phyloP scores from a whole-genome alignment of 2,113 vertebrate species.

The Melanerpes formicivorus region DNA sequence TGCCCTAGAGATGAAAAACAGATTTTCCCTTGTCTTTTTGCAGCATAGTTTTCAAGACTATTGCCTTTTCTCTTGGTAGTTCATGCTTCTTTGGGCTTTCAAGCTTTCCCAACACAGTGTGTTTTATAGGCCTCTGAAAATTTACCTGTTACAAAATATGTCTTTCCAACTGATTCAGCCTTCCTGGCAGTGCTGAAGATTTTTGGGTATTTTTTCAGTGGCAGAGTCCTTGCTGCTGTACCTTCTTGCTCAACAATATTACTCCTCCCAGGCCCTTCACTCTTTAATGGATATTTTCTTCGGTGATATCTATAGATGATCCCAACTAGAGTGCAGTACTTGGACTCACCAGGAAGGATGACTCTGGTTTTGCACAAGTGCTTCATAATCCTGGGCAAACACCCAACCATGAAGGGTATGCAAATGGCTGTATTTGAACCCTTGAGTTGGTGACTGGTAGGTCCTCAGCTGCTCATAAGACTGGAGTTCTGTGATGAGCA shows the following conservation, averaged over 20 bases:
- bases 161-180: neutral
- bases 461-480: neutral
- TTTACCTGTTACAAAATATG: fast-evolving
- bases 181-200: neutral
- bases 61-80: neutral
- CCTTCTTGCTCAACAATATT: neutral
- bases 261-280: neutral
- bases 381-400: neutral
- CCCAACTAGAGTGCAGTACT: fast-evolving
- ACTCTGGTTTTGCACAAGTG: neutral
- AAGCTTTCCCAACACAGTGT: neutral
- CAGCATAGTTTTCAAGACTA: neutral
- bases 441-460: neutral
- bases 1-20: neutral
- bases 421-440: neutral
- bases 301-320: neutral
- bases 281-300: neutral
- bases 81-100: neutral
- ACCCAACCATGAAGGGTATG: neutral
- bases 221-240: neutral
- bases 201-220: neutral
- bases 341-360: neutral
- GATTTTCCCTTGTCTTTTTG: neutral
- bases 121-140: neutral
- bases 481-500: neutral